Evolutionary conservation across 1,140 invertebrate genomes (phyloP).

Genomic region (Anadara kagoshimensis): DNA sequence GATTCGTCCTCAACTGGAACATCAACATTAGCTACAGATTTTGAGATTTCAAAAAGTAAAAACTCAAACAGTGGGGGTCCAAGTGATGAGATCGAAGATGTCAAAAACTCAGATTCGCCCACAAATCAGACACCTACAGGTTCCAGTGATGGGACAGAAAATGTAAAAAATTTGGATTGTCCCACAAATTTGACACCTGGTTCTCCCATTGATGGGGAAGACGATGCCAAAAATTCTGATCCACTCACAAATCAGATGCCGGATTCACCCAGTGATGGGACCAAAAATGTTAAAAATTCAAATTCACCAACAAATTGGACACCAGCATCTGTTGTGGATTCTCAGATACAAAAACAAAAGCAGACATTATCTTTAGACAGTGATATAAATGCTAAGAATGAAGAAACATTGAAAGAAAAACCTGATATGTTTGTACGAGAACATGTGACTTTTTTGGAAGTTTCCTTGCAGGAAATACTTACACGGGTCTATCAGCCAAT

Average conservation of each 20-base stretch:
- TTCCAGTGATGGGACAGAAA: not conserved
- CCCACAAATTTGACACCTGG: too few species aligned
- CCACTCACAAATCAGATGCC: too few species aligned
- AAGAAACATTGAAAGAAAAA: too few species aligned
- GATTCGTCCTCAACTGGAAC: not conserved
- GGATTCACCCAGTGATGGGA: too few species aligned
- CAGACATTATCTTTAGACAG: not conserved
- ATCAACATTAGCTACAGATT: not conserved
- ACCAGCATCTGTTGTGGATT: slow-evolving; percentile 31
- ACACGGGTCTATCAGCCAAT: slow-evolving; percentile 77
- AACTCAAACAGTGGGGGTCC: not conserved
- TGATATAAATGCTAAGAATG: too few species aligned
- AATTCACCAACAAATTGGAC: slow-evolving; percentile 28
- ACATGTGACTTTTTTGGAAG: slow-evolving; percentile 75
- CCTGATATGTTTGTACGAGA: not conserved
- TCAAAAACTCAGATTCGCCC: not conserved
- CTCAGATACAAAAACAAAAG: too few species aligned
- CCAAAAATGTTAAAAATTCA: not conserved
- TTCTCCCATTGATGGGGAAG: too few species aligned
- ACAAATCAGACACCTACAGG: not conserved
- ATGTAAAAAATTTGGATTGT: not conserved
- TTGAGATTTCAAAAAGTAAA: not conserved
- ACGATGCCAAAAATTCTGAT: too few species aligned
- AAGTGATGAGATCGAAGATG: not conserved
- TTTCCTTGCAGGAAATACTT: slow-evolving; percentile 76